Percentiles rank a stretch among this genome's conserved stretches.
These are phyloP conservation scores for Lasioglossum malachurum DNA, from an alignment of 2,888 invertebrate species.

Conservation along the genomic window DNA sequence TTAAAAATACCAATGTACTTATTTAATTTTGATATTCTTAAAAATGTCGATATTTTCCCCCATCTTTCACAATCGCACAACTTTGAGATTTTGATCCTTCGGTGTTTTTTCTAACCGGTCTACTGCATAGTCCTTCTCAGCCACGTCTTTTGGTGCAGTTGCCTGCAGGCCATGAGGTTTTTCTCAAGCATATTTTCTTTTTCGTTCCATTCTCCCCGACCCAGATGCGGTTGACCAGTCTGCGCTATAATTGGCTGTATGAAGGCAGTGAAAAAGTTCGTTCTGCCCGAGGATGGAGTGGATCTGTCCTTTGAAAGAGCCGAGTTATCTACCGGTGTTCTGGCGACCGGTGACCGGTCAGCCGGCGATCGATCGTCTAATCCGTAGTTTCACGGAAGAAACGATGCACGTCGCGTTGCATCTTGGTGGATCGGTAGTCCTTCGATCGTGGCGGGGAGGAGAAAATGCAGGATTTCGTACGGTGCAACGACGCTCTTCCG, in stretches of 20 bases:
- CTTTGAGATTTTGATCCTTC: no score
- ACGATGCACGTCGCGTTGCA: slow-evolving; percentile 32
- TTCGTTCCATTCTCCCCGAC: not conserved
- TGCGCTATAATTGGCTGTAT: not conserved
- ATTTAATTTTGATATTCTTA: no score
- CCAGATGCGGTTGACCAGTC: not conserved
- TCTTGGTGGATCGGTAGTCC: not conserved
- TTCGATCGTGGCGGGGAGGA: not conserved
- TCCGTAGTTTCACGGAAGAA: slow-evolving; percentile 11
- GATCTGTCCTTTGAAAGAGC: not conserved
- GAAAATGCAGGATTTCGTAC: slow-evolving; percentile 26
- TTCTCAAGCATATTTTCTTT: not conserved
- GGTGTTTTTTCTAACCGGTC: no score
- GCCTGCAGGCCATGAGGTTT: not conserved
- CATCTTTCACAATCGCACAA: no score
- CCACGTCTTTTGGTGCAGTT: not conserved
- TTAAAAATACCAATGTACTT: no score
- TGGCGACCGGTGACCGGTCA: not conserved
- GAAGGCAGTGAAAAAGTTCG: not conserved
- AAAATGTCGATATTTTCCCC: no score
- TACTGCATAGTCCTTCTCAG: not conserved
- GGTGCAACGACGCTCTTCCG: not conserved
- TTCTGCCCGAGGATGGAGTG: not conserved
- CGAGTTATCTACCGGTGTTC: not conserved
- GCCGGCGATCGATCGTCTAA: slow-evolving; percentile 9